These are phyloP conservation scores for Philypnodon macrostomus DNA, from an alignment of 2,797 vertebrate species.

Conservation along the genomic window DNA sequence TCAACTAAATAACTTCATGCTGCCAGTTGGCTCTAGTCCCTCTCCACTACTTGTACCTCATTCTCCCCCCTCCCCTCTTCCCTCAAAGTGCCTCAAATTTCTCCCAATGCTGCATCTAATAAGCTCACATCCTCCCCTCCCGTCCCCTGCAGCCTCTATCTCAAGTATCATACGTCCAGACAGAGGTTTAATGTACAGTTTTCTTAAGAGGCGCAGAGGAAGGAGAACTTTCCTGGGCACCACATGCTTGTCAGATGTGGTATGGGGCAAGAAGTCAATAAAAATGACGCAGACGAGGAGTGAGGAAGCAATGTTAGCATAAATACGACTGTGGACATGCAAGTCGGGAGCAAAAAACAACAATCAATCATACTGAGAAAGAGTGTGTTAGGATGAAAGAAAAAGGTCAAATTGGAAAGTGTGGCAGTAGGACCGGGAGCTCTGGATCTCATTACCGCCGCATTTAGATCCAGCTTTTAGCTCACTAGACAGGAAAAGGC, in stretches of 20 bases:
- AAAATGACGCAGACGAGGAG: constrained; percentile 27
- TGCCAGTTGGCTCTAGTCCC: constrained; percentile 72
- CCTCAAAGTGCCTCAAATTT: constrained; percentile 32
- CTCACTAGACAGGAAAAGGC: constrained; percentile 49
- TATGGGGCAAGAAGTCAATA: constrained; percentile 46
- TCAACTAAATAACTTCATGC: constrained; percentile 70
- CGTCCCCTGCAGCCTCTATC: constrained; percentile 27
- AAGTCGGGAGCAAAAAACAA: constrained; percentile 3
- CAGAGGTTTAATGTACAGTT: constrained; percentile 44
- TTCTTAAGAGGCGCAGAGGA: constrained; percentile 53
- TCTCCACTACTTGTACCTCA: constrained; percentile 51
- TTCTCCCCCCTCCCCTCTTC: constrained; percentile 27
- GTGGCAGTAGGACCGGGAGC: constrained; percentile 40
- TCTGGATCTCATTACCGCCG: constrained; percentile 74
- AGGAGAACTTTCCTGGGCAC: constrained; percentile 79
- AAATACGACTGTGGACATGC: constrained; percentile 21
- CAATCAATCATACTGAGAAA: constrained; percentile 11
- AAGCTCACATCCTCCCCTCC: constrained; percentile 26
- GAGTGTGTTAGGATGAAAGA: constrained; percentile 7
- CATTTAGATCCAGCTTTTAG: constrained; percentile 46
- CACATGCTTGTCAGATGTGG: constrained; percentile 76
- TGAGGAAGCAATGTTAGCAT: no score
- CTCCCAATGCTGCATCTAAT: constrained; percentile 21
- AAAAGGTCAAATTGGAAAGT: constrained; percentile 11
- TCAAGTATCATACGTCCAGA: constrained; percentile 53